Evolutionary conservation across 2,888 invertebrate species (phyloP).

Genomic region (Heliconius aoede): DNA sequence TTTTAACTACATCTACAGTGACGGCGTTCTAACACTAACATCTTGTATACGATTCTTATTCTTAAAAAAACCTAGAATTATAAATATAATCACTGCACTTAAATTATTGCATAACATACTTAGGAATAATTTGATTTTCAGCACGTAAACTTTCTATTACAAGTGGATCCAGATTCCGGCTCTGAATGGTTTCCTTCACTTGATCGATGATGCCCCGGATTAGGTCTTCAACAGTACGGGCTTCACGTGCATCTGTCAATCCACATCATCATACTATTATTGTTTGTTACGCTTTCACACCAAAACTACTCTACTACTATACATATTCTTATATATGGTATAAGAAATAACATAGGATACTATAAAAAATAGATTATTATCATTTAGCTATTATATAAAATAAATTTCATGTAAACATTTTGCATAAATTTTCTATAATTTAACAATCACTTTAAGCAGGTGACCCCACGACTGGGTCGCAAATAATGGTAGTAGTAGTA

Average conservation of each 20-base stretch:
- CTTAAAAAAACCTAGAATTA: slow-evolving; percentile 49
- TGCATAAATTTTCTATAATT: no score
- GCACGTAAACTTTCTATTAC: not conserved
- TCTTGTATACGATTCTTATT: not conserved
- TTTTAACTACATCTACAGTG: not conserved
- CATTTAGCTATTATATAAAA: no score
- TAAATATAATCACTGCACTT: no score
- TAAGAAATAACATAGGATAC: not conserved
- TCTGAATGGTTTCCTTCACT: not conserved
- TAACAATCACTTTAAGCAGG: no score
- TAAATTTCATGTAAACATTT: no score
- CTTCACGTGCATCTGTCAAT: not conserved
- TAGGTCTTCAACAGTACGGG: not conserved
- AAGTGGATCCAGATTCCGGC: not conserved
- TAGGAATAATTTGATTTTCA: slow-evolving; percentile 1
- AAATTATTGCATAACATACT: not conserved
- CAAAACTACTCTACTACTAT: not conserved
- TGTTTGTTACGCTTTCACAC: not conserved
- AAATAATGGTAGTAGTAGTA: no score
- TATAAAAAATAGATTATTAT: no score
- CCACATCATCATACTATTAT: not conserved
- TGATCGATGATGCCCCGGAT: not conserved
- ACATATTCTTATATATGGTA: not conserved
- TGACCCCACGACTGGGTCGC: no score
- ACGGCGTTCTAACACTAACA: not conserved